Conservation (phyloP, 2,113 vertebrate species). For the Cyanistes caeruleus region DNA sequence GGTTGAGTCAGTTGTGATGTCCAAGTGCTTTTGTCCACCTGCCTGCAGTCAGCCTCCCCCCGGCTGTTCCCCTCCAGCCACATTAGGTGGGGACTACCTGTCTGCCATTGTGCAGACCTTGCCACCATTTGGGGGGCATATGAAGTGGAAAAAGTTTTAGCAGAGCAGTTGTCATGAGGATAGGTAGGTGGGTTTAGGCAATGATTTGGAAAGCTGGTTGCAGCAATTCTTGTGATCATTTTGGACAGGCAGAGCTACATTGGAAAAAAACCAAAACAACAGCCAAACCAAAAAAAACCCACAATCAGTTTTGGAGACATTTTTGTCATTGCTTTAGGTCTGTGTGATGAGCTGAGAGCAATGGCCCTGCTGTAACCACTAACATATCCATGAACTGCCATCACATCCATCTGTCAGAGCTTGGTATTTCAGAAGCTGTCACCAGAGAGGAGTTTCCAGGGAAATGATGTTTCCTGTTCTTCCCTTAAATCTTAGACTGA, state of each 20-base stretch:
- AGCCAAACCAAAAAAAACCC: background rate
- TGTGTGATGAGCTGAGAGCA: background rate
- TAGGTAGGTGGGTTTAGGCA: background rate
- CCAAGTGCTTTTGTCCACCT: background rate
- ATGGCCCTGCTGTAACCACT: background rate
- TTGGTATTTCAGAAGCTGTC: background rate
- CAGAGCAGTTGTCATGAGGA: background rate
- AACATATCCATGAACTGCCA: background rate
- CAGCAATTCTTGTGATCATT: background rate
- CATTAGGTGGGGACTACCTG: rapidly evolving
- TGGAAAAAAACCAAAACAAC: too few species aligned
- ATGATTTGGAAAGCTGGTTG: background rate
- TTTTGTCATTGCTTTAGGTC: background rate
- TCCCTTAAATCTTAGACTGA: background rate
- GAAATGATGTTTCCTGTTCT: background rate
- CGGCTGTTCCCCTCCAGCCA: background rate
- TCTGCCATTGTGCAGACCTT: background rate
- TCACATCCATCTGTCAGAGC: background rate
- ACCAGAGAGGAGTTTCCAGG: background rate
- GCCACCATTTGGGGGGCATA: background rate
- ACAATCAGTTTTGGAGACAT: background rate
- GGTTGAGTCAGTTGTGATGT: rapidly evolving
- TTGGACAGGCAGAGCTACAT: background rate
- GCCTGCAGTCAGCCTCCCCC: background rate
- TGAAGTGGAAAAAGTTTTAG: background rate